These are phyloP conservation scores for Callinectes sapidus DNA, from an alignment of 2,888 invertebrate genomes.

Conservation along the genomic window DNA sequence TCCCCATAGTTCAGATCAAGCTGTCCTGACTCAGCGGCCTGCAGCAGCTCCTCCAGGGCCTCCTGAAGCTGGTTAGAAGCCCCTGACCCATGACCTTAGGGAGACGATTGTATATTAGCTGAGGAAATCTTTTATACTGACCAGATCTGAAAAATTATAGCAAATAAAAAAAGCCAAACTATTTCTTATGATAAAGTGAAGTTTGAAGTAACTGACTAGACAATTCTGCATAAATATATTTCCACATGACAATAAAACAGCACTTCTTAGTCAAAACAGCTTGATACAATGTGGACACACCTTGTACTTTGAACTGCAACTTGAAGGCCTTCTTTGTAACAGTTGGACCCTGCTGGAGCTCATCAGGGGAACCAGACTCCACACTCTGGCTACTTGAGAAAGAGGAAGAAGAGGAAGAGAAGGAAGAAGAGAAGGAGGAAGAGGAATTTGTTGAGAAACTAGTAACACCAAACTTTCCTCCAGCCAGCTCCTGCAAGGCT, in stretches of 20 bases:
- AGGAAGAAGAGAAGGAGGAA: slow-evolving; percentile 2
- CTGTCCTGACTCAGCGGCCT: slow-evolving; percentile 75
- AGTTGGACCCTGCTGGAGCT: neutral
- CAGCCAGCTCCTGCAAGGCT: slow-evolving; percentile 60
- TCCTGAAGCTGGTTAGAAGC: slow-evolving; percentile 58
- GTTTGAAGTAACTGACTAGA: neutral
- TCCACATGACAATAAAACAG: neutral
- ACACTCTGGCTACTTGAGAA: neutral
- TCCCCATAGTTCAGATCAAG: slow-evolving; percentile 74
- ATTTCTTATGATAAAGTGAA: neutral
- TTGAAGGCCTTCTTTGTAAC: slow-evolving; percentile 52
- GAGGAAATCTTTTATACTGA: neutral
- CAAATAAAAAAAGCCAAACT: neutral
- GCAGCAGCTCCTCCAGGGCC: slow-evolving; percentile 59
- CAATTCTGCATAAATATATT: neutral
- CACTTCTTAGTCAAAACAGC: neutral
- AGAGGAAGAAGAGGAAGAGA: slow-evolving; percentile 31
- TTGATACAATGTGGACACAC: slow-evolving; percentile 22
- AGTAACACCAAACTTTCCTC: slow-evolving; percentile 60
- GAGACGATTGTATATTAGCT: neutral
- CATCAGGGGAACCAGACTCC: slow-evolving; percentile 25
- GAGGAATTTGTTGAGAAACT: slow-evolving; percentile 22
- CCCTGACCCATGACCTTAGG: slow-evolving; percentile 71
- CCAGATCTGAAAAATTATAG: neutral
- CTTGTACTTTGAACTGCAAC: slow-evolving; percentile 67